Percentiles rank a stretch among this genome's conserved stretches.
phyloP scores from a whole-genome alignment of 1,140 invertebrate species.

The Macrocentrus cingulum region DNA sequence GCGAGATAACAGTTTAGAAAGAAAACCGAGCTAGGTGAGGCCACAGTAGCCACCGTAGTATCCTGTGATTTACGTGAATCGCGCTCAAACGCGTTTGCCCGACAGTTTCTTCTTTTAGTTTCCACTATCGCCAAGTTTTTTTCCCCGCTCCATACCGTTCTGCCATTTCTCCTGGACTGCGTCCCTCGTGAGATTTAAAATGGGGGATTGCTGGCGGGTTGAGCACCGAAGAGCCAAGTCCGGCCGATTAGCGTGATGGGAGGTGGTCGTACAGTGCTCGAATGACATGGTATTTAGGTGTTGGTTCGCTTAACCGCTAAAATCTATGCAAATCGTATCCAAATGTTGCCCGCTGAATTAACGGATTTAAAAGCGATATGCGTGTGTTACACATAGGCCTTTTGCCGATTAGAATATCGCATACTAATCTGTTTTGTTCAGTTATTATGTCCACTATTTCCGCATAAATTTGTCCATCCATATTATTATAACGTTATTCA shows the following conservation, averaged over 20 bases:
- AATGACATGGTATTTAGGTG: slow-evolving; percentile 16
- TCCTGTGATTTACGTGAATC: slow-evolving; percentile 22
- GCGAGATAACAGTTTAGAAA: slow-evolving; percentile 21
- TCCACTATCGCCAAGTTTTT: slow-evolving; percentile 10
- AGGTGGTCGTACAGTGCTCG: neutral
- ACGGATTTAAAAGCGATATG: slow-evolving; percentile 57
- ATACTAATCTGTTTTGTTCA: slow-evolving; percentile 19
- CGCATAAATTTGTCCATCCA: too few species aligned
- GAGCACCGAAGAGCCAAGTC: slow-evolving; percentile 9
- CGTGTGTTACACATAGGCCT: slow-evolving; percentile 33
- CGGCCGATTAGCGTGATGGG: slow-evolving; percentile 26
- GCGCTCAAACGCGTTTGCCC: slow-evolving; percentile 13
- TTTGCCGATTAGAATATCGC: slow-evolving; percentile 42
- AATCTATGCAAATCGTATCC: slow-evolving; percentile 50
- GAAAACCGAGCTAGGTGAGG: neutral
- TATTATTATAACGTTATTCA: too few species aligned
- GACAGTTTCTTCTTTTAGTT: slow-evolving; percentile 12
- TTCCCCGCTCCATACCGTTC: neutral
- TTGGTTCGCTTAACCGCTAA: slow-evolving; percentile 19
- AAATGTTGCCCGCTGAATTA: slow-evolving; percentile 43
- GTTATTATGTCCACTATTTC: too few species aligned
- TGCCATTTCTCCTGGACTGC: neutral
- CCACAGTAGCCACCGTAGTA: slow-evolving; percentile 12
- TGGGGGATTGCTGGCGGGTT: neutral
- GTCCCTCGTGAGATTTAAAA: slow-evolving; percentile 5